A percentile compares a stretch with the other conserved stretches of the same genome.
phyloP scores from a whole-genome alignment of 2,888 invertebrate genomes.

The Lasioglossum morio region DNA sequence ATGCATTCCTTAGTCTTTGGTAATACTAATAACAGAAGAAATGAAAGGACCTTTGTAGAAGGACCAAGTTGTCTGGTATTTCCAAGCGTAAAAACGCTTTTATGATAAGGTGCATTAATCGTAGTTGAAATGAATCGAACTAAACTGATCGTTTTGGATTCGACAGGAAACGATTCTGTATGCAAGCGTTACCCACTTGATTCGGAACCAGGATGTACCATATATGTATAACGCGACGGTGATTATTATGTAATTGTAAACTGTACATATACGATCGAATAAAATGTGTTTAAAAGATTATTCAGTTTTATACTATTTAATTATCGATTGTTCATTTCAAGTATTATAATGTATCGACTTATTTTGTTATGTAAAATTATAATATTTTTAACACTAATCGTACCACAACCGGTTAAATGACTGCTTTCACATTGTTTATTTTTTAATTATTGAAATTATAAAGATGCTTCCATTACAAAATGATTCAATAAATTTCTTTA shows the following conservation, averaged over 20 bases:
- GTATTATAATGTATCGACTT: background rate
- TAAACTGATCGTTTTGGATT: slow-evolving; percentile 39
- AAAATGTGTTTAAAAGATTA: slow-evolving; percentile 69
- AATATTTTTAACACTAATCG: background rate
- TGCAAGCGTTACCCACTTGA: slow-evolving; percentile 55
- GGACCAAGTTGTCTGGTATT: slow-evolving; percentile 23
- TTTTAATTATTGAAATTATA: no score
- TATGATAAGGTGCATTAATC: slow-evolving; percentile 2
- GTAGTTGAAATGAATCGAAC: slow-evolving; percentile 19
- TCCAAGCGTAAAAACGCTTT: slow-evolving; percentile 23
- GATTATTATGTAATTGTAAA: slow-evolving; percentile 62
- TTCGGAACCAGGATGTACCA: slow-evolving; percentile 58
- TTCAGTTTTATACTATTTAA: background rate
- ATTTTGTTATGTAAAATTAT: background rate
- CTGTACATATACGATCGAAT: slow-evolving; percentile 71
- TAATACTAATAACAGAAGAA: background rate
- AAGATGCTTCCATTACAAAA: no score
- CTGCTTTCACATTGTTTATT: no score
- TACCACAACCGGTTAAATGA: no score
- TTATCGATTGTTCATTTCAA: background rate
- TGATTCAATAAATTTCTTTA: no score
- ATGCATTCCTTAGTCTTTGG: slow-evolving; percentile 28
- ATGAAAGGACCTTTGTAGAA: slow-evolving; percentile 4
- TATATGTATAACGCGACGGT: slow-evolving; percentile 62
- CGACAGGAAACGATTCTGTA: slow-evolving; percentile 46